phyloP scores from a whole-genome alignment of 1,140 invertebrate genomes.

The Macrobrachium nipponense region DNA sequence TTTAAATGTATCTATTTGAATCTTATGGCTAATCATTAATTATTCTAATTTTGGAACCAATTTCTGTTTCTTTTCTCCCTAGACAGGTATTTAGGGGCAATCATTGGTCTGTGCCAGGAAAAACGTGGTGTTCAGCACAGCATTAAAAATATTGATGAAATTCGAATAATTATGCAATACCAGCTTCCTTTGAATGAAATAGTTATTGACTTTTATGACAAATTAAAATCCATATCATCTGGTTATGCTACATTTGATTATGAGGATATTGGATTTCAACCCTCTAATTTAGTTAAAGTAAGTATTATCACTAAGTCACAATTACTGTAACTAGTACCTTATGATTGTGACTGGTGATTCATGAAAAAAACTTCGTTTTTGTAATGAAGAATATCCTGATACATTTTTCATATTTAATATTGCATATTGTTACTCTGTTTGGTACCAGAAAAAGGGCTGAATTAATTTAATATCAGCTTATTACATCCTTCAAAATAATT shows the following conservation, averaged over 20 bases:
- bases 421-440: too few species aligned
- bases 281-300: constrained; percentile 53
- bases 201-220: constrained; percentile 94
- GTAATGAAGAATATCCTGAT: too few species aligned
- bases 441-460: neutral
- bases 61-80: constrained; percentile 64
- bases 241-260: constrained; percentile 99
- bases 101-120: constrained; percentile 82
- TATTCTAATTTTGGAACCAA: neutral
- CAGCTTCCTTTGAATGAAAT: constrained; percentile 92
- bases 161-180: constrained; percentile 84
- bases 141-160: constrained; percentile 83
- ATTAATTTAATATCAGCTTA: neutral
- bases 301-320: neutral
- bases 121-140: constrained; percentile 82
- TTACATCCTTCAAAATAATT: constrained; percentile 34
- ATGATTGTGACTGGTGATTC: too few species aligned
- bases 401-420: neutral
- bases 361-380: too few species aligned
- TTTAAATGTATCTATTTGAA: too few species aligned
- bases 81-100: constrained; percentile 78
- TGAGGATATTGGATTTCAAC: constrained; percentile 87
- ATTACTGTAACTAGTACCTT: too few species aligned
- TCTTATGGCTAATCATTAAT: too few species aligned
- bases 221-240: constrained; percentile 87